A percentile compares a stretch with the other conserved stretches of the same genome.
Evolutionary conservation across 2,113 vertebrate genomes (phyloP).

Genomic region (Anguilla japonica): DNA sequence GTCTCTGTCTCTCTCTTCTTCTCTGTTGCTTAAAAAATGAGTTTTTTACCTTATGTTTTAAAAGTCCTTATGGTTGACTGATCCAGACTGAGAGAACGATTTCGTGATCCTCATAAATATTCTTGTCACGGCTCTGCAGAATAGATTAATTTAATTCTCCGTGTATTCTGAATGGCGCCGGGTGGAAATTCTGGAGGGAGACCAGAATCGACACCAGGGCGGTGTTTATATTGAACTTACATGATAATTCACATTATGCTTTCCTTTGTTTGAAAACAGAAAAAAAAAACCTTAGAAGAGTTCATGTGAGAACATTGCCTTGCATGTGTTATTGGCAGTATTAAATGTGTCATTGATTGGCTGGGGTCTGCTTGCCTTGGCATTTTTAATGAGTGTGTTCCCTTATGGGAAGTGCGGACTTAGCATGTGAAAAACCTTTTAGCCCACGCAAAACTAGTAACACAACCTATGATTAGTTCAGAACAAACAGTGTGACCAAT

Average conservation of each 20-base stretch:
- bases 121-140: background rate
- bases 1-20: background rate
- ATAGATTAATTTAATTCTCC: background rate
- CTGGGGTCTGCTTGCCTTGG: background rate
- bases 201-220: slow-evolving; percentile 26
- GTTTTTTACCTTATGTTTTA: background rate
- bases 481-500: too few relatives aligned
- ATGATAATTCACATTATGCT: background rate
- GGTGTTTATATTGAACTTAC: background rate
- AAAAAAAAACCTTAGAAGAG: too few relatives aligned
- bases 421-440: background rate
- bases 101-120: background rate
- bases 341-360: background rate
- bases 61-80: background rate
- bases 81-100: background rate
- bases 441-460: too few relatives aligned
- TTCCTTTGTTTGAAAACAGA: too few relatives aligned
- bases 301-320: background rate
- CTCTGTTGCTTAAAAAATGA: background rate
- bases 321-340: background rate
- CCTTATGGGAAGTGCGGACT: background rate
- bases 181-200: background rate
- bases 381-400: background rate
- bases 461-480: too few relatives aligned
- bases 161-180: background rate